Evolutionary conservation across 37 sponge, comb jelly and placozoan genomes (phyloP).

Genomic region (Ianthella basta): DNA sequence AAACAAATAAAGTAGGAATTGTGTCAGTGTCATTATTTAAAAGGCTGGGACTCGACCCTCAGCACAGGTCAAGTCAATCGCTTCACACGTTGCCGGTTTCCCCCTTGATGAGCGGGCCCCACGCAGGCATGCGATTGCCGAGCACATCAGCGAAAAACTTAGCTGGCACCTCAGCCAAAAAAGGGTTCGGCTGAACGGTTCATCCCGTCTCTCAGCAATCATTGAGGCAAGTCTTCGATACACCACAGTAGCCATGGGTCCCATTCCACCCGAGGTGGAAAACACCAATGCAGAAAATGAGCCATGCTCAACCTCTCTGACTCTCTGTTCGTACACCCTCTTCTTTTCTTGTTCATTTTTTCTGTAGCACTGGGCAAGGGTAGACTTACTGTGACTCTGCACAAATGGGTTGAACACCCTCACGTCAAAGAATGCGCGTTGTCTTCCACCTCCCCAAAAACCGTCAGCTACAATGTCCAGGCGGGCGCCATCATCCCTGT

Average conservation of each 20-base stretch:
- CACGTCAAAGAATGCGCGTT: too few relatives aligned
- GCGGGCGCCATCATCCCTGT: conserved; percentile 3
- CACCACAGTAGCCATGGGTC: neutral
- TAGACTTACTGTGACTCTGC: neutral
- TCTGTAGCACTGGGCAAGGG: conserved; percentile 7
- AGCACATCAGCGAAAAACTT: neutral
- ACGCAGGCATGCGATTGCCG: neutral
- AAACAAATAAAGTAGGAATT: too few relatives aligned
- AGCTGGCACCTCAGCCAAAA: neutral
- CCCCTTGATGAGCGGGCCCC: neutral
- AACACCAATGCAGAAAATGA: neutral
- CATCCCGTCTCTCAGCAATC: neutral
- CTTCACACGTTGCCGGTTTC: neutral
- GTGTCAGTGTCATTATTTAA: too few relatives aligned
- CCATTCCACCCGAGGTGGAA: too few relatives aligned
- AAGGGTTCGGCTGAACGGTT: neutral
- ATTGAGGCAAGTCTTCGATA: neutral
- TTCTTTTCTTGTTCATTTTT: neutral
- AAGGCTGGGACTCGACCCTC: neutral
- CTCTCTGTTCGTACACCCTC: neutral
- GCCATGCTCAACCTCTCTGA: neutral
- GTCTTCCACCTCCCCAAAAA: neutral
- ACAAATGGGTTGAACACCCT: too few relatives aligned
- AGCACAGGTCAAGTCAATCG: neutral
- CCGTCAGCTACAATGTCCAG: neutral